phyloP scores from a whole-genome alignment of 2,797 vertebrate genomes.

The Melanotaenia parkinsoni region DNA sequence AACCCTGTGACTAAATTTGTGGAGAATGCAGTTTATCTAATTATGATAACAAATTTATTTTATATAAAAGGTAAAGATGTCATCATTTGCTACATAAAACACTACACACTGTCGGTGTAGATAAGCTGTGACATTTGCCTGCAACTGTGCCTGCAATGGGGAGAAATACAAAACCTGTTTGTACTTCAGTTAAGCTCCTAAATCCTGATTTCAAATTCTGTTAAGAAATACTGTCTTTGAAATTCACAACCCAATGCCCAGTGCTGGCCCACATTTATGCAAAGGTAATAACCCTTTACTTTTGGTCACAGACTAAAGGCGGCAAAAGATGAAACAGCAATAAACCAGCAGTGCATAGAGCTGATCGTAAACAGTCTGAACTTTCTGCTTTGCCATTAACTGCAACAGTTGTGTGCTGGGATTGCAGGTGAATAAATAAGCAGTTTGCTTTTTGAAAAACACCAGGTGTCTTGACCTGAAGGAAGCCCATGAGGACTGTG shows the following conservation, averaged over 20 bases:
- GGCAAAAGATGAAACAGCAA: constrained; percentile 19
- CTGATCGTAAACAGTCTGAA: background rate
- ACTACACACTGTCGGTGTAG: constrained; percentile 2
- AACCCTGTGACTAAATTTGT: constrained; percentile 14
- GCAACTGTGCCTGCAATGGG: constrained; percentile 1
- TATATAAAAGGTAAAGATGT: constrained; percentile 24
- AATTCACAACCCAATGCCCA: background rate
- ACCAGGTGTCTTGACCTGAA: constrained; percentile 59
- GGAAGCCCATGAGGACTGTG: constrained; percentile 49
- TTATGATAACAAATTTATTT: constrained; percentile 51
- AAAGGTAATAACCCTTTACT: background rate
- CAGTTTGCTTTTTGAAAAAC: constrained; percentile 29
- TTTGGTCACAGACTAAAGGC: constrained; percentile 6
- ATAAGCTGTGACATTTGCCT: constrained; percentile 25
- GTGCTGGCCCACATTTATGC: background rate
- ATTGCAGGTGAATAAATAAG: constrained; percentile 30
- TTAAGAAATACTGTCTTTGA: background rate
- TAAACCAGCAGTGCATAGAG: constrained; percentile 22
- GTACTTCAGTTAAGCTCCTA: background rate
- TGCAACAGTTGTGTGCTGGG: constrained; percentile 2
- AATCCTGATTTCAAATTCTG: background rate
- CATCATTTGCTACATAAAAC: constrained; percentile 37
- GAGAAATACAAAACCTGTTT: constrained; percentile 4
- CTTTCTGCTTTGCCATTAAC: constrained; percentile 15
- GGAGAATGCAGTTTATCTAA: constrained; percentile 31